phyloP scores from a whole-genome alignment of 2,888 invertebrate species.

The Euclidia mi region DNA sequence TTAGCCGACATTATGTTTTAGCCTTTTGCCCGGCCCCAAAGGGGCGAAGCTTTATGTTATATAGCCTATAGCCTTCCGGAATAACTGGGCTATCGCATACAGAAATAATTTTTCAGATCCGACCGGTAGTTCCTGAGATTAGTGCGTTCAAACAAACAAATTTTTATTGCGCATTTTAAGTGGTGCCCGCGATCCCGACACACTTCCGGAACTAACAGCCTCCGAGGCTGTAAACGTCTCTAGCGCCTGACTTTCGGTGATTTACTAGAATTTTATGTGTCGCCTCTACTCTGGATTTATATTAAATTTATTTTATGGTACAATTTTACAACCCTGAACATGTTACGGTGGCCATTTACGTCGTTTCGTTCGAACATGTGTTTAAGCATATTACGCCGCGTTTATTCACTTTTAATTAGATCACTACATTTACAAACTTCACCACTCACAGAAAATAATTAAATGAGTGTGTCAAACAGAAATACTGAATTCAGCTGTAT shows the following conservation, averaged over 20 bases:
- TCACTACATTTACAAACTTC: slow-evolving; percentile 2
- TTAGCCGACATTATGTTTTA: too few relatives aligned
- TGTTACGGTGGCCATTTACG: slow-evolving; percentile 76
- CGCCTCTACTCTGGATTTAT: slow-evolving; percentile 84
- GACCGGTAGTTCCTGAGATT: too few relatives aligned
- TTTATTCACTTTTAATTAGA: slow-evolving; percentile 49
- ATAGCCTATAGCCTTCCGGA: too few relatives aligned
- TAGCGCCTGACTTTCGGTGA: slow-evolving; percentile 87
- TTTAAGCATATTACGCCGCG: slow-evolving; percentile 48
- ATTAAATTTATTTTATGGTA: slow-evolving; percentile 87
- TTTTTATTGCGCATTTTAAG: slow-evolving; percentile 77
- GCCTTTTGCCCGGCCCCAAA: too few relatives aligned
- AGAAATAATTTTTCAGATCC: too few relatives aligned
- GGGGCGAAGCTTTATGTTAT: slow-evolving; percentile 49
- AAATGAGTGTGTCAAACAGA: neutral
- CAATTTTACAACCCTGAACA: slow-evolving; percentile 84
- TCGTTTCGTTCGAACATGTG: slow-evolving; percentile 66
- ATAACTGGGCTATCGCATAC: too few relatives aligned
- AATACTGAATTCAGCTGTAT: neutral
- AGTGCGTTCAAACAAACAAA: slow-evolving; percentile 72
- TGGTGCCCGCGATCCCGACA: slow-evolving; percentile 70
- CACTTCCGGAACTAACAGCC: slow-evolving; percentile 84
- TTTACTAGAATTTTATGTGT: slow-evolving; percentile 89
- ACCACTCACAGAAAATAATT: neutral
- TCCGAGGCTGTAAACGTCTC: slow-evolving; percentile 86